Percentiles rank a stretch among this genome's conserved stretches.
These are phyloP conservation scores for Unio delphinus DNA, from an alignment of 2,888 invertebrate genomes.

Conservation along the genomic window DNA sequence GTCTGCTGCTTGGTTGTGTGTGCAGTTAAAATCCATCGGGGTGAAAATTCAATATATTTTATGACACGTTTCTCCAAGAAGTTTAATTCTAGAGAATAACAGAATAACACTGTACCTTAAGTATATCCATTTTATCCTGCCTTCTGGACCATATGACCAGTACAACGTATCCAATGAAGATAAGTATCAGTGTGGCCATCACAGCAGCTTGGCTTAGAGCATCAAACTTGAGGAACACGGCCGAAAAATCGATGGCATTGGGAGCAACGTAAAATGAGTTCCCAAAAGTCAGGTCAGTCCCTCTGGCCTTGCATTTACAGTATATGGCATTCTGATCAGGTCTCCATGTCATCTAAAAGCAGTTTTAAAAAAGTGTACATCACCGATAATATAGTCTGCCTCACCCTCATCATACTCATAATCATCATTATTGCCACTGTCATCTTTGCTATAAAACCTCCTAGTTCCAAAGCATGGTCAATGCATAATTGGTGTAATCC, in stretches of 20 bases:
- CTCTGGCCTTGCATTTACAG: conserved; percentile 25
- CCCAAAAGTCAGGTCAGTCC: conserved; percentile 34
- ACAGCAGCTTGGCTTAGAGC: conserved; percentile 62
- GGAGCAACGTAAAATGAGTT: conserved; percentile 65
- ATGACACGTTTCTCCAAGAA: too few species aligned
- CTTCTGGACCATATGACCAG: conserved; percentile 64
- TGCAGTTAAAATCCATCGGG: too few species aligned
- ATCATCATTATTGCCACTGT: too few species aligned
- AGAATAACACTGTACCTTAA: conserved; percentile 27
- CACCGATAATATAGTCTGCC: too few species aligned
- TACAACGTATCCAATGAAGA: conserved; percentile 54
- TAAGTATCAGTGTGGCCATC: conserved; percentile 63
- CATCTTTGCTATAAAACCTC: too few species aligned
- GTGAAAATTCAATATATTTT: too few species aligned
- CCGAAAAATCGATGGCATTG: conserved; percentile 70
- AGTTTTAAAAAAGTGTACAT: too few species aligned
- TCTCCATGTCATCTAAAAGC: conserved; percentile 29
- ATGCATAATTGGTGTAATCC: too few species aligned
- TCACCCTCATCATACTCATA: too few species aligned
- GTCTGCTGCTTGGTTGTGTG: too few species aligned
- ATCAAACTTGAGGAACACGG: conserved; percentile 67
- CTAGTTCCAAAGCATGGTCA: too few species aligned
- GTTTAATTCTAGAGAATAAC: too few species aligned
- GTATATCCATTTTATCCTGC: conserved; percentile 63
- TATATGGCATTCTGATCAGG: conserved; percentile 17